Evolutionary conservation across 2,113 vertebrate genomes (phyloP).

Genomic region (Corythornis madagascariensis): DNA sequence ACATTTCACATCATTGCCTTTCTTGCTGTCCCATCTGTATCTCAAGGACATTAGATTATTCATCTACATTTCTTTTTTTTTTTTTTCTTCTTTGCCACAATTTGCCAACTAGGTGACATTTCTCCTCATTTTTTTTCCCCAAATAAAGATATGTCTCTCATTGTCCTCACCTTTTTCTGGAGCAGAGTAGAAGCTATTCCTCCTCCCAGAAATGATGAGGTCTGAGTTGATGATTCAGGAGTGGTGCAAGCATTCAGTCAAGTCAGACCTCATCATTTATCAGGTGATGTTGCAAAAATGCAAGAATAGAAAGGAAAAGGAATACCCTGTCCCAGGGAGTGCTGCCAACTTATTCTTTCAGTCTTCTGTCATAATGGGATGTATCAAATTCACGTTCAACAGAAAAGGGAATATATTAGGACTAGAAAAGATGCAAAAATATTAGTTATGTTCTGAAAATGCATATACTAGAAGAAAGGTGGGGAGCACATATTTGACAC

Average conservation of each 20-base stretch:
- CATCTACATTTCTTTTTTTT: neutral
- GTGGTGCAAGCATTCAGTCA: neutral
- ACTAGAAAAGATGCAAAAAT: neutral
- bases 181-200: neutral
- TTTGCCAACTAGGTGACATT: neutral
- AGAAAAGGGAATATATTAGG: neutral
- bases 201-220: neutral
- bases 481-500: neutral
- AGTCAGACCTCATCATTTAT: neutral
- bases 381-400: neutral
- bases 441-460: neutral
- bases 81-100: neutral
- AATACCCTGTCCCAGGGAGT: rapidly evolving
- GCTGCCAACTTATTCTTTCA: neutral
- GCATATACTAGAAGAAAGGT: neutral
- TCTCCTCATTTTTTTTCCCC: rapidly evolving
- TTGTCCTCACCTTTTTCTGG: neutral
- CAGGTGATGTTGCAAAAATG: neutral
- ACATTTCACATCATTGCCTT: neutral
- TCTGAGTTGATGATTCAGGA: neutral
- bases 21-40: neutral
- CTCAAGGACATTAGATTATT: neutral
- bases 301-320: neutral
- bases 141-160: neutral
- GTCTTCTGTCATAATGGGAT: neutral